Evolutionary conservation across 2,797 vertebrate genomes (phyloP), one percentile per base, ranked within the genome.

Genomic region (Melanotaenia trifasciata): DNA sequence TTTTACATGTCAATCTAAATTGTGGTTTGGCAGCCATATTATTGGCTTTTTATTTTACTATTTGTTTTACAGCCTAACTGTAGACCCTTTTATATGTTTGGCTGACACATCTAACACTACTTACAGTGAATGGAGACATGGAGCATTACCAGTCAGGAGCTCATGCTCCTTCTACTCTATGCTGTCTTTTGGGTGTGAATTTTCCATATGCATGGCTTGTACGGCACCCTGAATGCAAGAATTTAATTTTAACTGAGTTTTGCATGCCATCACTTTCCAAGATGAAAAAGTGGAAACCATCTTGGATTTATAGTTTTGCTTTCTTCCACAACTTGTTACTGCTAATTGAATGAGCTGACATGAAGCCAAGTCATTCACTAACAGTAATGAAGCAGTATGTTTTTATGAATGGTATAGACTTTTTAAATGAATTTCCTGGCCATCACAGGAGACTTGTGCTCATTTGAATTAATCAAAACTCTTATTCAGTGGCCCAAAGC

Each of bases 201-300:
- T 65, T 60, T 65, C 61, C 58, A 66, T 70, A 72, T 91, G 96
- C 96, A 96, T 96, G 96, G 83, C 64, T 90, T 89, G 73, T 84
- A 75, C 60, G 74, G 70, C 51, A 86, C 59, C 74, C 86, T 78
- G 69, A 78, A 84, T 81, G 80, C 54, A 63, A 43, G 85, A 7
- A 24, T 45, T 89, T 87, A 67, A 87, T 69, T 69, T 75, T 30
- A 79, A 54, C 61, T 81, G 86, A 81, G 51, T 87, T 70, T 30
- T 94, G 95, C 95, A 95, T 94, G 93, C 83, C 76, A 65, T 85
- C 81, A 75, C 59, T 47, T 81, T 77, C 51, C 75, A 84, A 90
- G 61, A 86, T 91, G 64, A 75, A 3, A 63, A 30, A 14, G 13
- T 62, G 35, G 61, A 81, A 70, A 36, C 24, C 78, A 85, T 90